Base-by-base conservation (phyloP, 2,113 vertebrate species). In the Alligator sinensis region DNA sequence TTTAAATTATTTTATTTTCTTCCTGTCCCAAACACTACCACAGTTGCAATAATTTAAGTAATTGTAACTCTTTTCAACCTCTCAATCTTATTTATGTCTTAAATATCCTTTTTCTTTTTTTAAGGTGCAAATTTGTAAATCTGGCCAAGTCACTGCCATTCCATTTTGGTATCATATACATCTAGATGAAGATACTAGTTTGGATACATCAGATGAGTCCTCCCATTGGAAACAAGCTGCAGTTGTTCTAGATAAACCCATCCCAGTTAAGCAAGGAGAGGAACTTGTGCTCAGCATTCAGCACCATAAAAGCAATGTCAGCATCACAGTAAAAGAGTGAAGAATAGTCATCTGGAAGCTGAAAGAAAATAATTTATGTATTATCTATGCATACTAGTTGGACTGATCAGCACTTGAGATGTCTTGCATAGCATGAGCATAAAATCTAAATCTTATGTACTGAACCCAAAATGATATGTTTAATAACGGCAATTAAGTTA, bases 201-300 rank as follows among this genome's bases (percentile, higher is more conserved):
- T 99, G 95, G 98, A 98, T 89, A 99, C 99, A 19, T 98, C 98
- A 15, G 97, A 96, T 84, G 97, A 98, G 62, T 97, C 97, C 86
- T 99, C 99, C 1, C 99, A 99, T 97, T 99, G 99, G 99, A 99
- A 99, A 96, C 99, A 99, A 96, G 99, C 99, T 1, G 99, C 99
- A 0, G 98, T 98, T 63, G 98, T 99, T 90, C 97, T 99, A 11
- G 98, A 99, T 85, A 96, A 98, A 47, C 99, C 99, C 6, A 96
- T 99, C 86, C 94, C 94, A 63, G 99, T 99, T n/a, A 94, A 95
- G 27, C 88, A 34, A 9, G 99, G 99, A 75, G 98, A 99, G 62
- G 98, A 98, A 93, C 97, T 99, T 62, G 58, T 94, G 28, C 98
- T 99, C 22, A 83, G 87, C 1, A 95, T 99, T 87, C 98, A 98